These are phyloP conservation scores for Tryphoninae sp. DNA, from an alignment of 2,888 invertebrate species.

Conservation along the genomic window DNA sequence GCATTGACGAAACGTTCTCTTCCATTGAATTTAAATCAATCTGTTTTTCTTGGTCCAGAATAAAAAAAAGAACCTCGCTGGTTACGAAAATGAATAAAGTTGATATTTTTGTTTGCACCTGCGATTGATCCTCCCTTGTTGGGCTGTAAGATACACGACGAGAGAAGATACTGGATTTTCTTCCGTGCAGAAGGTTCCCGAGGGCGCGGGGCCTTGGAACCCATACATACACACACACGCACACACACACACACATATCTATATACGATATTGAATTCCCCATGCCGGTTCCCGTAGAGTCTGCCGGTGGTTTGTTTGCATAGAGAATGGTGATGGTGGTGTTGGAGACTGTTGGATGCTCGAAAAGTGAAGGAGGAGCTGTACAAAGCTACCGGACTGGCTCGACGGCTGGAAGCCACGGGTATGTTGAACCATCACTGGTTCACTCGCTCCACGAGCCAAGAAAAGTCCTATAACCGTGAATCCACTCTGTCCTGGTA, in stretches of 20 bases:
- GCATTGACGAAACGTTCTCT: too few species aligned
- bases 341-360: constrained; percentile 13
- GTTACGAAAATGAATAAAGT: too few species aligned
- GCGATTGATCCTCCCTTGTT: too few species aligned
- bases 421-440: constrained; percentile 23
- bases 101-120: too few species aligned
- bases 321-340: constrained; percentile 7
- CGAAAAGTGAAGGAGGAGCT: constrained; percentile 16
- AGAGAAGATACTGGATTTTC: constrained; percentile 15
- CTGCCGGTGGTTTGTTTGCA: constrained; percentile 40
- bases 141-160: not conserved
- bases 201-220: not conserved
- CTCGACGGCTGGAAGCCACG: constrained; percentile 1
- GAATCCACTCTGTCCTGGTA: constrained; percentile 44
- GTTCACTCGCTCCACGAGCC: constrained; percentile 11
- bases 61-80: too few species aligned
- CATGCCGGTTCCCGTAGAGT: constrained; percentile 5
- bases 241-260: not conserved
- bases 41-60: too few species aligned
- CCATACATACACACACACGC: not conserved
- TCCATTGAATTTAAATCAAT: too few species aligned
- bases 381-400: constrained; percentile 10
- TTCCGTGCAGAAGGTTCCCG: not conserved
- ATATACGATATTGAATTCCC: constrained; percentile 29
- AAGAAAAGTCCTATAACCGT: constrained; percentile 51